phyloP scores from a whole-genome alignment of 1,140 invertebrate genomes.

The Drosophila setifemur region DNA sequence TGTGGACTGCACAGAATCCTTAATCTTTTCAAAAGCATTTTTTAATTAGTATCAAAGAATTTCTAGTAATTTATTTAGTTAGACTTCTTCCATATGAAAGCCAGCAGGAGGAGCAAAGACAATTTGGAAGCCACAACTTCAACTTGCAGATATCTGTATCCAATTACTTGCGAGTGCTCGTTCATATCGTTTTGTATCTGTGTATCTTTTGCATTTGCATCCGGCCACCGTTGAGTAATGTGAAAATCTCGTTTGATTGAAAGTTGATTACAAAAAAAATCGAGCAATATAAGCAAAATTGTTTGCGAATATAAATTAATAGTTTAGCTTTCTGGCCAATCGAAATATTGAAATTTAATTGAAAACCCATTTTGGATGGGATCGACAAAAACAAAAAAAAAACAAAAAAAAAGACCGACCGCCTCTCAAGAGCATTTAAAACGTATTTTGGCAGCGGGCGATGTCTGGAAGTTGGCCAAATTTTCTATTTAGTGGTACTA shows the following conservation, averaged over 20 bases:
- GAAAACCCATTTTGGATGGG: slow-evolving; percentile 4
- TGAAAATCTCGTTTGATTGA: slow-evolving; percentile 5
- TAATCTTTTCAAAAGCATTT: slow-evolving; percentile 39
- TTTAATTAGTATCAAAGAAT: slow-evolving; percentile 44
- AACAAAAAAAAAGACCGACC: too few species aligned
- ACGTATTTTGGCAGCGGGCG: slow-evolving; percentile 56
- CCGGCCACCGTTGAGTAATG: not conserved
- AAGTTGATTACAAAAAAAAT: slow-evolving; percentile 34
- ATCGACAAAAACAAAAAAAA: too few species aligned
- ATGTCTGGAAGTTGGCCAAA: slow-evolving; percentile 53
- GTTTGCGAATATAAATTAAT: slow-evolving; percentile 21
- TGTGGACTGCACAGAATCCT: slow-evolving; percentile 2
- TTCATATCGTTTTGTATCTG: too few species aligned
- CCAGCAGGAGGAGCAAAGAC: slow-evolving; percentile 11
- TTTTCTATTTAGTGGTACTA: slow-evolving; percentile 61
- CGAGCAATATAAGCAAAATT: slow-evolving; percentile 21
- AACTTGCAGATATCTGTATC: slow-evolving; percentile 14
- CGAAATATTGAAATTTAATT: slow-evolving; percentile 41
- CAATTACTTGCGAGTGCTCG: slow-evolving; percentile 28
- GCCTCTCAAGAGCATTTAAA: slow-evolving; percentile 26
- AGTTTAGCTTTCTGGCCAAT: slow-evolving; percentile 4
- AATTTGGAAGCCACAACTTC: slow-evolving; percentile 27
- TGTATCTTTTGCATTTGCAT: too few species aligned
- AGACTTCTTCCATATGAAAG: too few species aligned
- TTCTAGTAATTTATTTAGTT: slow-evolving; percentile 41